A percentile compares a stretch with the other conserved stretches of the same genome.
These are phyloP conservation scores for Temnothorax nylanderi DNA, from an alignment of 1,140 invertebrate species.

Conservation along the genomic window DNA sequence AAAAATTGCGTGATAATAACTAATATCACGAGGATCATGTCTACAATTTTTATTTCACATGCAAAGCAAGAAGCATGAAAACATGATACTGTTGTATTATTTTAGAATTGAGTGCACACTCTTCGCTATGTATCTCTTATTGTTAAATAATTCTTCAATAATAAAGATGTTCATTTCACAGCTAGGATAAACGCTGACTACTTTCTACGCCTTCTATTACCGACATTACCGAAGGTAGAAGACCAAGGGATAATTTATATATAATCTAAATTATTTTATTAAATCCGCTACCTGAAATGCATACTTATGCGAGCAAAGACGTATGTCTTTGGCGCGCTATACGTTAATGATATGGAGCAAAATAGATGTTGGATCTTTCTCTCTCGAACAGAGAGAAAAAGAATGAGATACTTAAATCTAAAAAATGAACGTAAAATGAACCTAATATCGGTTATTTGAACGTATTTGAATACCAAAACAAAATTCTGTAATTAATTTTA, in stretches of 20 bases:
- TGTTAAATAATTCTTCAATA: conserved; percentile 44
- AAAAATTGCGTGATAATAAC: neutral
- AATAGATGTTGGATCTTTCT: neutral
- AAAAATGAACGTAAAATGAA: too few relatives aligned
- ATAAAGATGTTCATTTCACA: conserved; percentile 36
- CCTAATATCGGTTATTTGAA: neutral
- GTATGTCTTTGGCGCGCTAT: neutral
- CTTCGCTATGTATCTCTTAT: conserved; percentile 28
- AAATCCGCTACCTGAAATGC: neutral
- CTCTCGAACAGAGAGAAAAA: too few relatives aligned
- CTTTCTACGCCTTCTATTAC: neutral
- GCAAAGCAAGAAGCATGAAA: neutral
- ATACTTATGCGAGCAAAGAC: neutral
- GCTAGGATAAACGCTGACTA: neutral
- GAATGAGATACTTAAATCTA: too few relatives aligned
- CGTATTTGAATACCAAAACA: neutral
- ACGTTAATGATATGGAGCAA: neutral
- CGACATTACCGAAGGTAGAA: neutral
- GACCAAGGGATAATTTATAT: neutral
- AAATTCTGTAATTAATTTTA: neutral
- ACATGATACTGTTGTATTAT: neutral
- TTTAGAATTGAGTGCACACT: conserved; percentile 17
- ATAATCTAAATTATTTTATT: neutral
- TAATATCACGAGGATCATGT: neutral
- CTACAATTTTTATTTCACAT: neutral